Conservation (phyloP, 2,888 invertebrate genomes). For the Lithophane ornitopus region DNA sequence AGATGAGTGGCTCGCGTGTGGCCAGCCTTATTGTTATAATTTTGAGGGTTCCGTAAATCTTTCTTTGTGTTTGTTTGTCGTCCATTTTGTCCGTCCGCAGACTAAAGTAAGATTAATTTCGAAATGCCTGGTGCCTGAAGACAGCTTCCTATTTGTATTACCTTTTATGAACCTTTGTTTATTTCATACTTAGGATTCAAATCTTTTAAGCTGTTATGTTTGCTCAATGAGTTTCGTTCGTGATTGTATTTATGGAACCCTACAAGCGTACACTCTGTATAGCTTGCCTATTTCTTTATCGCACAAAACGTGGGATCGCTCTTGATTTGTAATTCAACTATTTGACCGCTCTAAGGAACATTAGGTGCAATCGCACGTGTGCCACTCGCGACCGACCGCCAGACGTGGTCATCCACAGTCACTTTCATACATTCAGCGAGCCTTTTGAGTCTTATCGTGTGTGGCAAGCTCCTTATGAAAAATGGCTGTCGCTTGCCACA, state of each 20-base stretch:
- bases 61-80: constrained; percentile 58
- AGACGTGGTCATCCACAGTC: neutral
- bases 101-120: constrained; percentile 65
- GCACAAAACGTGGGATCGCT: constrained; percentile 36
- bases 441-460: too few species aligned
- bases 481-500: neutral
- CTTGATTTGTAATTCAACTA: constrained; percentile 30
- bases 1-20: constrained; percentile 4
- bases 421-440: constrained; percentile 2
- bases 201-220: constrained; percentile 55
- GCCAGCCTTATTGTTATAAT: constrained; percentile 30
- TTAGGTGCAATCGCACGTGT: neutral
- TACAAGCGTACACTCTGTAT: constrained; percentile 42
- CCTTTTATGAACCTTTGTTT: constrained; percentile 38
- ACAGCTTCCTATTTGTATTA: constrained; percentile 33
- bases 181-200: constrained; percentile 38
- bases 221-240: constrained; percentile 67
- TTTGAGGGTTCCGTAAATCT: constrained; percentile 64
- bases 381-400: neutral
- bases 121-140: constrained; percentile 58
- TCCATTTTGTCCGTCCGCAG: constrained; percentile 70
- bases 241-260: constrained; percentile 63
- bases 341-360: neutral
- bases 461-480: neutral
- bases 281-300: constrained; percentile 32